These are phyloP conservation scores for Dicrurus megarhynchus DNA, from an alignment of 2,113 vertebrate genomes.

Conservation along the genomic window DNA sequence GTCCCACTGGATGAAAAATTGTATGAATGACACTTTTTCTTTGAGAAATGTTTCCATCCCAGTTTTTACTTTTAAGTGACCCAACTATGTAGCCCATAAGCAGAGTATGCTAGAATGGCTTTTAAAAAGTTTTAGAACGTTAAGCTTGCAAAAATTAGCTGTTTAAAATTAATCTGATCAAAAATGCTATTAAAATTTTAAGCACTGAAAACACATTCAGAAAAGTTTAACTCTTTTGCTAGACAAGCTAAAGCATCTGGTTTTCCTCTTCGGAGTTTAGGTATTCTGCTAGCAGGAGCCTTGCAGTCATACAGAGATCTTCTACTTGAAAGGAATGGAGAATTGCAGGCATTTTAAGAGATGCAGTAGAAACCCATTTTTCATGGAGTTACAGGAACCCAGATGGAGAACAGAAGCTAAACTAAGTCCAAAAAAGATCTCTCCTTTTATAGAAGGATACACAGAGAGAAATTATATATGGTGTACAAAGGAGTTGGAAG, in stretches of 20 bases:
- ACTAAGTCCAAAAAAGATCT: neutral
- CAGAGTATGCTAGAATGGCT: neutral
- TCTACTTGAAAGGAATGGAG: neutral
- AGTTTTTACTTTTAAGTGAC: neutral
- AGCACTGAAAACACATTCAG: neutral
- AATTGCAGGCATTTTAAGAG: neutral
- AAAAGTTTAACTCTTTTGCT: neutral
- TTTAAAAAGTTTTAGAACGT: neutral
- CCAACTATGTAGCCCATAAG: neutral
- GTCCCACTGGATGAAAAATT: neutral
- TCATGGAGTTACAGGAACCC: neutral
- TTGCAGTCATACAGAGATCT: neutral
- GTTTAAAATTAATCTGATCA: neutral
- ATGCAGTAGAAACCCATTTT: neutral
- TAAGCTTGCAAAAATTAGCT: neutral
- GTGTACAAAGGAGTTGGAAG: neutral
- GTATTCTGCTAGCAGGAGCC: neutral
- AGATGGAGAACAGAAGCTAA: neutral
- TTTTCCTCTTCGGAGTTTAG: neutral
- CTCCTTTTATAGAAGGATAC: neutral
- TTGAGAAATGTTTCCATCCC: neutral
- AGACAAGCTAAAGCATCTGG: neutral
- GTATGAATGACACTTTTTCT: neutral
- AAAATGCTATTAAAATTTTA: neutral
- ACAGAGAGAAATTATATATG: neutral